A percentile compares a stretch with the other conserved stretches of the same genome.
Evolutionary conservation across 2,797 vertebrate genomes (phyloP).

Genomic region (Nannoperca australis): DNA sequence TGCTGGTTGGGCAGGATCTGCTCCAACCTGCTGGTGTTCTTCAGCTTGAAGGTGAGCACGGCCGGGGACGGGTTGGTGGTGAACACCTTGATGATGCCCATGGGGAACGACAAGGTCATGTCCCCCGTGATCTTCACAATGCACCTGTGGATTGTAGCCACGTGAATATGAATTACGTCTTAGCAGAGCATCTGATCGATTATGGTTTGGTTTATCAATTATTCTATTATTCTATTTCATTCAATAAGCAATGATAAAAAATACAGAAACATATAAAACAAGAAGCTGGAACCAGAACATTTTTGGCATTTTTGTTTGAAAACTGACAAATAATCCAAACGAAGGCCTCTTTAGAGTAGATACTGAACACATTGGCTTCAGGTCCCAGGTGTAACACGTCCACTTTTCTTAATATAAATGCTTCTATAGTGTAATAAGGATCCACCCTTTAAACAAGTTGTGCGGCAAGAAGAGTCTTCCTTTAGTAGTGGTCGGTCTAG

Average conservation of each 20-base stretch:
- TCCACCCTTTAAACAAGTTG: slow-evolving; percentile 16
- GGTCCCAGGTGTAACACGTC: background rate
- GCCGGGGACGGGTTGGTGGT: slow-evolving; percentile 94
- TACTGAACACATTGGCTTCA: background rate
- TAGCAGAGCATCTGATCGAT: background rate
- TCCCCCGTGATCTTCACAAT: slow-evolving; percentile 99
- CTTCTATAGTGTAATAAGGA: slow-evolving; percentile 17
- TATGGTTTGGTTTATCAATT: background rate
- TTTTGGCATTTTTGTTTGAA: background rate
- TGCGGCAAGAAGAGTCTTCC: slow-evolving; percentile 20
- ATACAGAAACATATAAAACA: background rate
- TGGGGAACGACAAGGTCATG: slow-evolving; percentile 97
- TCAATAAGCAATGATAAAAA: background rate
- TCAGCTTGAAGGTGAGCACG: slow-evolving; percentile 94
- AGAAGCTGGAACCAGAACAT: background rate
- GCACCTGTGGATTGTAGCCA: slow-evolving; percentile 85
- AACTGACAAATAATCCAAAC: background rate
- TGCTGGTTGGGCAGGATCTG: slow-evolving; percentile 97
- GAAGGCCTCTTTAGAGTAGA: background rate
- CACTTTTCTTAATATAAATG: background rate
- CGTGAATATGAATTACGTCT: background rate
- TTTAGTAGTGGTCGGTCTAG: slow-evolving; percentile 28
- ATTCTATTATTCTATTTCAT: background rate
- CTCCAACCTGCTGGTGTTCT: slow-evolving; percentile 93
- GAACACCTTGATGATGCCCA: slow-evolving; percentile 98